Conservation (phyloP, 2,888 invertebrate genomes). For the Rhagonycha fulva region DNA sequence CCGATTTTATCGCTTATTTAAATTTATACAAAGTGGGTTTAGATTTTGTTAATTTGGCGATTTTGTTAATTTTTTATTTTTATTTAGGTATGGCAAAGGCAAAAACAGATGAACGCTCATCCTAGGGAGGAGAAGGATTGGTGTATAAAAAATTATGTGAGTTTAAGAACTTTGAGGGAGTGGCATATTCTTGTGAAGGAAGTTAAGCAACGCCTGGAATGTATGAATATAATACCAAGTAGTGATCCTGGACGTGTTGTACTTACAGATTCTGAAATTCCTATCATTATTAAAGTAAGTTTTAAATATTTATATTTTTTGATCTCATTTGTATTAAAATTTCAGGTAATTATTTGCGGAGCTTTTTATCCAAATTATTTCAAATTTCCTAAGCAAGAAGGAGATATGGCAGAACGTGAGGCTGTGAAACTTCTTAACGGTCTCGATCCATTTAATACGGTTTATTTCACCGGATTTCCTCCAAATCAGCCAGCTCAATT, state of each 20-base stretch:
- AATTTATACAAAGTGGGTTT: constrained; percentile 74
- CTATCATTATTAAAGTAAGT: constrained; percentile 67
- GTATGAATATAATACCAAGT: constrained; percentile 63
- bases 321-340: background rate
- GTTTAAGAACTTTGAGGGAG: constrained; percentile 73
- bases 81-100: constrained; percentile 64
- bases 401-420: constrained; percentile 65
- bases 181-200: constrained; percentile 74
- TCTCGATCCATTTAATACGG: constrained; percentile 76
- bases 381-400: constrained; percentile 59
- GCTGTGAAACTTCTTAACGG: constrained; percentile 71
- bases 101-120: constrained; percentile 55
- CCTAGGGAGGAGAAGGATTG: constrained; percentile 60
- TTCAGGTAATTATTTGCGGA: constrained; percentile 75
- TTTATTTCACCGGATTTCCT: constrained; percentile 67
- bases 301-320: background rate
- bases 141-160: constrained; percentile 73
- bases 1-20: constrained; percentile 82
- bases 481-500: constrained; percentile 69
- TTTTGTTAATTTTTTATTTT: background rate
- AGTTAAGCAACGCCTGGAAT: constrained; percentile 64
- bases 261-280: constrained; percentile 59
- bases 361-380: constrained; percentile 96
- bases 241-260: constrained; percentile 53
- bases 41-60: background rate